phyloP scores from a whole-genome alignment of 1,140 invertebrate species.

The Heliconius nattereri region DNA sequence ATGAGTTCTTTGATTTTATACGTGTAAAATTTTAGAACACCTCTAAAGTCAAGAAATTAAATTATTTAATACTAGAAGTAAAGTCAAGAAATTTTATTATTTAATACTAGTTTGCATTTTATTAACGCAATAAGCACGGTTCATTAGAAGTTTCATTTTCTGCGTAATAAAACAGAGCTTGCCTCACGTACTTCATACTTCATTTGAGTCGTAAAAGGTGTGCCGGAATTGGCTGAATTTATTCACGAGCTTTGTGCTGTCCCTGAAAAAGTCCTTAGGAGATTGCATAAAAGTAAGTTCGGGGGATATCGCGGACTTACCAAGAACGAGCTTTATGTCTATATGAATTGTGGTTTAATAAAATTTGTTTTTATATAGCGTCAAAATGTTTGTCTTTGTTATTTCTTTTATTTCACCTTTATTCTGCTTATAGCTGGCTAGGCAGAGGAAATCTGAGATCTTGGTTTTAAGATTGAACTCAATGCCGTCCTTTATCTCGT shows the following conservation, averaged over 20 bases:
- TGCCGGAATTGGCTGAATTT: slow-evolving; percentile 37
- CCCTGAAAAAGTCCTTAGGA: neutral
- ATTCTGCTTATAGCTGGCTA: too few relatives aligned
- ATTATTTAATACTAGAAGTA: slow-evolving; percentile 14
- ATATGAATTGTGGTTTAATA: neutral
- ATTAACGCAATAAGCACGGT: slow-evolving; percentile 34
- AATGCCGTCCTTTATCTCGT: too few relatives aligned
- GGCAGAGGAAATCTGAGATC: too few relatives aligned
- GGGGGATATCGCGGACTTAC: neutral
- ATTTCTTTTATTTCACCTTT: too few relatives aligned
- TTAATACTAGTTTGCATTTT: slow-evolving; percentile 28
- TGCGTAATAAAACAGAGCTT: slow-evolving; percentile 35
- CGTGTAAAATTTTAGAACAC: neutral
- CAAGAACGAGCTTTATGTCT: neutral
- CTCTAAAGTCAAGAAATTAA: slow-evolving; percentile 6
- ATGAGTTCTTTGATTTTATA: neutral
- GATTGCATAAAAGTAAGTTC: slow-evolving; percentile 4
- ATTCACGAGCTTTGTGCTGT: slow-evolving; percentile 20
- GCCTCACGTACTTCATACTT: slow-evolving; percentile 39
- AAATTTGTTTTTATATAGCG: neutral
- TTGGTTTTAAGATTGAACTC: too few relatives aligned
- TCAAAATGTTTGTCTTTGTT: too few relatives aligned
- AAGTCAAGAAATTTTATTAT: slow-evolving; percentile 10
- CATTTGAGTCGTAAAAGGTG: slow-evolving; percentile 39
- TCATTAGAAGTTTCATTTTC: slow-evolving; percentile 42